Evolutionary conservation across 1,140 invertebrate species (phyloP).

Genomic region (Trinorchestia longiramus): DNA sequence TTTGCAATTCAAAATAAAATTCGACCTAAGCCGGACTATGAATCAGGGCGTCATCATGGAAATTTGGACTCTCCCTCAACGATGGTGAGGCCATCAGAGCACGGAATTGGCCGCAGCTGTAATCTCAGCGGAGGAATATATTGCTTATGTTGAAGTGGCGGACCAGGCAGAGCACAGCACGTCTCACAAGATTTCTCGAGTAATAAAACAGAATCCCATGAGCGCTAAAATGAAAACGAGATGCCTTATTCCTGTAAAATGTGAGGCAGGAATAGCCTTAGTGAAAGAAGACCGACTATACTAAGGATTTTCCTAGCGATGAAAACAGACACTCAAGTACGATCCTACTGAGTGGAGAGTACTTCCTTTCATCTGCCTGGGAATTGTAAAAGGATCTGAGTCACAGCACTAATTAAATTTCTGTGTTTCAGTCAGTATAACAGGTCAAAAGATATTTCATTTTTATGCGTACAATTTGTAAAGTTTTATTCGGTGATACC

Average conservation of each 20-base stretch:
- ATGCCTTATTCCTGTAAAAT: neutral
- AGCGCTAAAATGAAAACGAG: constrained; percentile 29
- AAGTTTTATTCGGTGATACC: neutral
- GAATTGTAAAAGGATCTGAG: neutral
- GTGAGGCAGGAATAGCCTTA: neutral
- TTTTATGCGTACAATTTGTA: neutral
- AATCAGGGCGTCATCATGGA: neutral
- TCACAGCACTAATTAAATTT: neutral
- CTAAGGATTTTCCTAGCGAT: neutral
- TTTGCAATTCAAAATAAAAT: neutral
- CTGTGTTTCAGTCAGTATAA: neutral
- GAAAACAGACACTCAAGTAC: neutral
- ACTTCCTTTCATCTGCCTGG: neutral
- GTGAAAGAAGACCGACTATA: neutral
- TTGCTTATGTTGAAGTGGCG: neutral
- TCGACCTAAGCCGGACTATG: neutral
- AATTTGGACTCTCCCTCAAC: neutral
- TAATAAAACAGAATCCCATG: constrained; percentile 26
- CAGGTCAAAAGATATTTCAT: neutral
- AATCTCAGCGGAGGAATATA: neutral
- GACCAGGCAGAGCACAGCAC: neutral
- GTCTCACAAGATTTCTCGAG: constrained; percentile 20
- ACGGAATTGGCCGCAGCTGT: neutral
- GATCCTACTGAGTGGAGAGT: neutral
- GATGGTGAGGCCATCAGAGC: neutral